Conservation (phyloP, 1,140 invertebrate genomes). For the Harpegnathos saltator region DNA sequence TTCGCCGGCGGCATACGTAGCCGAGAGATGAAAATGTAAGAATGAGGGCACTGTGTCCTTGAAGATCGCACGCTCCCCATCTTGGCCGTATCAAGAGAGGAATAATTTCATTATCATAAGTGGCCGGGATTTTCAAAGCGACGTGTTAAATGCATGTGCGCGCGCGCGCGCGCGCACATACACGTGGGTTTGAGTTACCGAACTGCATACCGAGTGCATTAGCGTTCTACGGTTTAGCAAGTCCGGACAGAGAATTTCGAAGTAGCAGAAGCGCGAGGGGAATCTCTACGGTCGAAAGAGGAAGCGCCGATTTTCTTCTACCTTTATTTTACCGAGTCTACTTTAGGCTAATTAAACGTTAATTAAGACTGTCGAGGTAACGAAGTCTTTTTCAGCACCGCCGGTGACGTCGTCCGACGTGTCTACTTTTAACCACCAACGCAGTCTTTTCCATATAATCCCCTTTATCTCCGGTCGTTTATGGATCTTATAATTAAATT, state of each 20-base stretch:
- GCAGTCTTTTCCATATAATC: no score
- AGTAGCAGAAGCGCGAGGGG: not conserved
- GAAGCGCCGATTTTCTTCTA: slow-evolving; percentile 11
- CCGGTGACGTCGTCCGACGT: not conserved
- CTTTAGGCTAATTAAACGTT: slow-evolving; percentile 33
- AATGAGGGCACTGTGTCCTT: slow-evolving; percentile 22
- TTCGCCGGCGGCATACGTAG: no score
- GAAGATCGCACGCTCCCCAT: slow-evolving; percentile 5
- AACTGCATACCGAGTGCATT: slow-evolving; percentile 26
- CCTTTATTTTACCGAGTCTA: not conserved
- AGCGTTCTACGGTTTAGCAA: slow-evolving; percentile 48
- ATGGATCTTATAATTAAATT: not conserved
- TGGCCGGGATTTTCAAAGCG: slow-evolving; percentile 50
- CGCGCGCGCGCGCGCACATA: not conserved
- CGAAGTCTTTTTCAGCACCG: not conserved
- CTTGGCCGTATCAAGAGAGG: slow-evolving; percentile 31
- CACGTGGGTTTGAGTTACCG: slow-evolving; percentile 32
- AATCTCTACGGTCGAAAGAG: not conserved
- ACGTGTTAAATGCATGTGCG: slow-evolving; percentile 34
- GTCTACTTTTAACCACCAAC: not conserved
- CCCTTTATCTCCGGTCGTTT: not conserved
- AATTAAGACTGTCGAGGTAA: slow-evolving; percentile 8
- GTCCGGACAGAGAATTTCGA: slow-evolving; percentile 39
- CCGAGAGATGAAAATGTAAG: slow-evolving; percentile 29
- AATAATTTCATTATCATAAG: slow-evolving; percentile 58